These are phyloP conservation scores for Phymatocera aterrima DNA, from an alignment of 2,888 invertebrate genomes.

Conservation along the genomic window DNA sequence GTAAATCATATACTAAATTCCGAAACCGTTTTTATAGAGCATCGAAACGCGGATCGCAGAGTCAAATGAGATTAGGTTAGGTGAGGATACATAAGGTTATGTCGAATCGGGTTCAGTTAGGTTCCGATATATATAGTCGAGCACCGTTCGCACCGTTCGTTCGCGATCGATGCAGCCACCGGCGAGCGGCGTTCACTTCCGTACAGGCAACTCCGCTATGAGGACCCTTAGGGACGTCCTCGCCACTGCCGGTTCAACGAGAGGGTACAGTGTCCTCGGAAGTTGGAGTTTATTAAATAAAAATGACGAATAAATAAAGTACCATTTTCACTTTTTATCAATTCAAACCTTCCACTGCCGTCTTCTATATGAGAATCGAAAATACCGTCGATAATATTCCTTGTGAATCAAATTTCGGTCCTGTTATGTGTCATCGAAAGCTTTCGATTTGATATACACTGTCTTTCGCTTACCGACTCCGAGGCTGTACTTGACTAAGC, in stretches of 20 bases:
- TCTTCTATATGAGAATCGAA: background rate
- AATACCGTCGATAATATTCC: background rate
- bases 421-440: background rate
- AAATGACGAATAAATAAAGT: background rate
- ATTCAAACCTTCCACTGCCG: background rate
- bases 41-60: slow-evolving; percentile 29
- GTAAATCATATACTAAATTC: slow-evolving; percentile 29
- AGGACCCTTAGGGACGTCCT: slow-evolving; percentile 37
- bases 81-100: slow-evolving; percentile 1
- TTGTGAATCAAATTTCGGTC: background rate
- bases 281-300: background rate
- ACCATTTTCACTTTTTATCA: background rate
- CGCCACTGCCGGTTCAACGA: slow-evolving; percentile 8
- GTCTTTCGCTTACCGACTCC: background rate
- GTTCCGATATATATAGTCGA: slow-evolving; percentile 8
- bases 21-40: slow-evolving; percentile 25
- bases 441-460: background rate
- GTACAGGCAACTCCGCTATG: slow-evolving; percentile 41
- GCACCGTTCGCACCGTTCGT: slow-evolving; percentile 41
- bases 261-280: slow-evolving; percentile 1
- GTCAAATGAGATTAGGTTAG: slow-evolving; percentile 31
- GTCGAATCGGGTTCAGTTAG: slow-evolving; percentile 28
- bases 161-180: slow-evolving; percentile 69
- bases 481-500: background rate
- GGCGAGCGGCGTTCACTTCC: slow-evolving; percentile 48